These are phyloP conservation scores for Lepidonotus clava DNA, from an alignment of 2,888 invertebrate species.

Conservation along the genomic window DNA sequence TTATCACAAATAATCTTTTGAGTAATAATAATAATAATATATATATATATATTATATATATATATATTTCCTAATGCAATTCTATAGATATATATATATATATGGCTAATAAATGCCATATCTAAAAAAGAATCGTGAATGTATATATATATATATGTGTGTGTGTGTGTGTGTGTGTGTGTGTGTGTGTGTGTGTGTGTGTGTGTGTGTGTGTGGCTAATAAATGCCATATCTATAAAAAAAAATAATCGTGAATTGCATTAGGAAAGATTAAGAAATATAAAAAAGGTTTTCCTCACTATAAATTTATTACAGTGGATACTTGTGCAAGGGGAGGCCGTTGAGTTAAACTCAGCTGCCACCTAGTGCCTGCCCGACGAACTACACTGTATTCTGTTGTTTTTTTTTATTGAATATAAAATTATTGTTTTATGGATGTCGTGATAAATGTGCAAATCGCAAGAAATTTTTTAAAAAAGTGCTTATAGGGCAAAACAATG, in stretches of 20 bases:
- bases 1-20: too few species aligned
- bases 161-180: neutral
- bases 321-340: too few species aligned
- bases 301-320: neutral
- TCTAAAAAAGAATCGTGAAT: neutral
- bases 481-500: too few species aligned
- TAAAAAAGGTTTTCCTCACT: neutral
- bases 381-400: too few species aligned
- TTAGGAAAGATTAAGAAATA: neutral
- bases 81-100: slow-evolving; percentile 6
- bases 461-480: too few species aligned
- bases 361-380: too few species aligned
- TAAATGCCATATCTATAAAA: neutral
- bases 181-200: neutral
- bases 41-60: too few species aligned
- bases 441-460: too few species aligned
- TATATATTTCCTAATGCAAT: neutral
- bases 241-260: neutral
- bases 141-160: slow-evolving; percentile 18
- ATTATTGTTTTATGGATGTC: too few species aligned
- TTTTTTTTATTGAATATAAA: too few species aligned
- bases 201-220: neutral
- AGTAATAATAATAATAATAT: too few species aligned
- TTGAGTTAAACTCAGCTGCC: too few species aligned
- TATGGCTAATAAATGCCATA: neutral